A percentile compares a stretch with the other conserved stretches of the same genome.
Conservation (phyloP, 1,140 invertebrate species). For the Bombus picipes region DNA sequence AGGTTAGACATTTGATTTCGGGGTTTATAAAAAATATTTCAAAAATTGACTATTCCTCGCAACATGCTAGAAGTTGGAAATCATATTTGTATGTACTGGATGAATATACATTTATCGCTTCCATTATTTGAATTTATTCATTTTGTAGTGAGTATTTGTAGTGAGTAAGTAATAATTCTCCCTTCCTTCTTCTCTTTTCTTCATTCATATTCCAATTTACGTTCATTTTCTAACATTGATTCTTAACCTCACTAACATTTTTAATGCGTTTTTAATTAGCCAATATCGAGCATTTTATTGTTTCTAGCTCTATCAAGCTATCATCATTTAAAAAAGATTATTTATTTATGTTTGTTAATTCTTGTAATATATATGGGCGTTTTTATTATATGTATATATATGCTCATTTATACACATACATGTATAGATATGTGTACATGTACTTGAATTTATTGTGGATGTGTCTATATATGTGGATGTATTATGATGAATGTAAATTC, state of each 20-base stretch:
- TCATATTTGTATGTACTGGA: constrained; percentile 37
- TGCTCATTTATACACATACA: neutral
- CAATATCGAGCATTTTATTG: neutral
- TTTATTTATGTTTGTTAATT: neutral
- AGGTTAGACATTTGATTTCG: constrained; percentile 38
- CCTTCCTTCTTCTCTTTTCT: neutral
- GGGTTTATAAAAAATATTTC: neutral
- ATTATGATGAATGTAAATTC: neutral
- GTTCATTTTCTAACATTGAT: neutral
- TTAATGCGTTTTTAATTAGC: neutral
- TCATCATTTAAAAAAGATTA: constrained; percentile 1
- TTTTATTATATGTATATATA: neutral
- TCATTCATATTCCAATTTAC: neutral
- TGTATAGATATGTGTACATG: neutral
- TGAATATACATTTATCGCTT: constrained; percentile 46
- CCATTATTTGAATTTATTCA: constrained; percentile 31
- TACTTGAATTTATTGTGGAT: neutral
- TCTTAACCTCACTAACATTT: neutral
- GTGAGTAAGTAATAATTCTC: constrained; percentile 13
- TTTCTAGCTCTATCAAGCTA: constrained; percentile 24
- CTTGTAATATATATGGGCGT: neutral
- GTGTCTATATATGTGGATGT: neutral
- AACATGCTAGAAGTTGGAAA: constrained; percentile 22
- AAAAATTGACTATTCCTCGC: constrained; percentile 8
- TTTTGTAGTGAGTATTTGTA: constrained; percentile 33